Evolutionary conservation across 2,797 vertebrate species (phyloP).

Genomic region (Enoplosus armatus): DNA sequence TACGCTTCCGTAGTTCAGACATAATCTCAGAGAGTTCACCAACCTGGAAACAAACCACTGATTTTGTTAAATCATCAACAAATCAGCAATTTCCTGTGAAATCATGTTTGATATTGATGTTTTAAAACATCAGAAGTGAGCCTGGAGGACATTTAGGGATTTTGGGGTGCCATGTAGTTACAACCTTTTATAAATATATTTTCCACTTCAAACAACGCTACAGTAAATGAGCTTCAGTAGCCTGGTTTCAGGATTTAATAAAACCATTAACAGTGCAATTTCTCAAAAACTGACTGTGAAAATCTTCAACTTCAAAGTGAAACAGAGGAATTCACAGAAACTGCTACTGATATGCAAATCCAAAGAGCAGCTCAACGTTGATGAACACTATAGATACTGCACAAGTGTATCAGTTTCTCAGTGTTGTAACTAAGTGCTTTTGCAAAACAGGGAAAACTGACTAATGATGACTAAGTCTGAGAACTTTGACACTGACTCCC

Average conservation of each 20-base stretch:
- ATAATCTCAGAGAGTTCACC: not conserved
- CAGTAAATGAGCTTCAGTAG: not conserved
- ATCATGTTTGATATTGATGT: not conserved
- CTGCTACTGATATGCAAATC: not conserved
- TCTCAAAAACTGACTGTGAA: not conserved
- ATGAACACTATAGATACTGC: not conserved
- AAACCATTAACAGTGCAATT: not conserved
- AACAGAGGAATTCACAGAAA: not conserved
- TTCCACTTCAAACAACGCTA: not conserved
- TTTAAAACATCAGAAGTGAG: not conserved
- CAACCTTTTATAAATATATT: not conserved
- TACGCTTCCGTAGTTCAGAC: no score
- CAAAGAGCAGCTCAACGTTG: not conserved
- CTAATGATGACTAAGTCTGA: constrained; percentile 47
- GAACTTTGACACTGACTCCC: not conserved
- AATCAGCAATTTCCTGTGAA: not conserved
- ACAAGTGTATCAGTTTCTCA: not conserved
- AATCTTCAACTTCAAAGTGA: not conserved
- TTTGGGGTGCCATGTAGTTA: not conserved
- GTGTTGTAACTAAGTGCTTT: constrained; percentile 17
- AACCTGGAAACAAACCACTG: not conserved
- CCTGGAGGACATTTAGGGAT: not conserved
- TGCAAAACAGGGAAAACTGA: constrained; percentile 36
- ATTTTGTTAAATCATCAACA: not conserved
- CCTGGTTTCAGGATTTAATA: not conserved